Base-by-base conservation (phyloP, 2,113 vertebrate species). In the Cranoglanis bouderius region DNA sequence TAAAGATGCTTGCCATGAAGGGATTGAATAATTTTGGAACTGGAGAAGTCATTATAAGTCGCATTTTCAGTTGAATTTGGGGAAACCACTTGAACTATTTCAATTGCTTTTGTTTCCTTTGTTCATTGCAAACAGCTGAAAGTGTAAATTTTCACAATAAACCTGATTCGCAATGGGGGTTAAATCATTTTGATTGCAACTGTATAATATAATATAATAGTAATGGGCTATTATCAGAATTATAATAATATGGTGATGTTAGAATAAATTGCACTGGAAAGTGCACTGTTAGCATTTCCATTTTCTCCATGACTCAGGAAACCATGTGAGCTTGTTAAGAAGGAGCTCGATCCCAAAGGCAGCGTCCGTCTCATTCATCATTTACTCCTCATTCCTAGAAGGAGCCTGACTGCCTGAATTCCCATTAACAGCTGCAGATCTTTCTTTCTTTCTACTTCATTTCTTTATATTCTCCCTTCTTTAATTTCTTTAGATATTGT, bases 221-320 rank as follows among this genome's bases (percentile, higher is more conserved):
- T 57, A 19, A 57, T 8, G 57, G 21, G 0, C 57, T 59, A 24
- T 59, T 6, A 63, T 63, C 8, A 1, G 14, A 4, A 32, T 55
- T 18, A 0, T 16, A n/a, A 35, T 40, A 13, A 43, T 12, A n/a
- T 4, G 63, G 70, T 74, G 70, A 21, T 6, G n/a, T 38, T 38
- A 19, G 78, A 72, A 65, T 29, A 74, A 74, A 82, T 35, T 32
- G 82, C 59, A 16, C 53, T 84, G 81, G 89, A 90, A 88, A 88
- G 74, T 32, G 82, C 74, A 24, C 57, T 26, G 82, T 88, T 82
- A 90, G 86, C 82, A n/a, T 74, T 87, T 35, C 6, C 59, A 67
- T 80, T 78, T 53, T 75, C 35, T 89, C 82, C 55, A 24, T 51
- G 82, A 67, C 80, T 63, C 67, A 43, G n/a, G 14, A 81, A 87